Percentiles rank a stretch among this genome's conserved stretches.
Conservation (phyloP, 2,888 invertebrate genomes). For the Ceramica pisi region DNA sequence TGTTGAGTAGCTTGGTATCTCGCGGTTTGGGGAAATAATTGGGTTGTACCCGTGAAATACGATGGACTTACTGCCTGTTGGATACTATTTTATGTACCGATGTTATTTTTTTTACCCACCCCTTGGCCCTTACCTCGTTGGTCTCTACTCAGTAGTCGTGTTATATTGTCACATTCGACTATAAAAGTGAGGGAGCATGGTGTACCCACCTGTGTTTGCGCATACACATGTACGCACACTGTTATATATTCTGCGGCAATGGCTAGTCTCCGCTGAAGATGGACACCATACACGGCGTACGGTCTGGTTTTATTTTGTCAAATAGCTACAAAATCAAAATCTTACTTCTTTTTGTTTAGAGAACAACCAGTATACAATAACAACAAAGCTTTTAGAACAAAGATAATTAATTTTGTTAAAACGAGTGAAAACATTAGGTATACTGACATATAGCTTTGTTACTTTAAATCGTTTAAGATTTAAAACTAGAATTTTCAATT, state of each 20-base stretch:
- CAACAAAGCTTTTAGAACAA: neutral
- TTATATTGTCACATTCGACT: neutral
- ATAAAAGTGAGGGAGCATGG: neutral
- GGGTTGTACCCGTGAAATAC: neutral
- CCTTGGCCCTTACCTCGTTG: too few relatives aligned
- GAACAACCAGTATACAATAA: neutral
- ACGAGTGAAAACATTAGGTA: slow-evolving; percentile 7
- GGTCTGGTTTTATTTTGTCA: neutral
- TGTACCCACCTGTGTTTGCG: neutral
- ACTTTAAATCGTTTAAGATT: slow-evolving; percentile 22
- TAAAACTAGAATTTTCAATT: slow-evolving; percentile 25
- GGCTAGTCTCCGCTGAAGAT: neutral
- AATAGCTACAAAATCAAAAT: neutral
- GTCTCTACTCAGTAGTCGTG: too few relatives aligned
- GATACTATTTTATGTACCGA: neutral
- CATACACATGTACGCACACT: neutral
- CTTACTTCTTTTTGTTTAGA: neutral
- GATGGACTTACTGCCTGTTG: neutral
- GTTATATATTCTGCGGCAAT: neutral
- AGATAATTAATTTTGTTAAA: slow-evolving; percentile 19
- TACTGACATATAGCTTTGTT: slow-evolving; percentile 13
- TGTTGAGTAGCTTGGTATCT: slow-evolving; percentile 40
- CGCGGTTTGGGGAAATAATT: slow-evolving; percentile 30
- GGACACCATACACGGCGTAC: neutral
- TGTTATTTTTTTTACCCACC: neutral